These are phyloP conservation scores for Physeter macrocephalus DNA, from an alignment of 2,113 vertebrate species.

Conservation along the genomic window DNA sequence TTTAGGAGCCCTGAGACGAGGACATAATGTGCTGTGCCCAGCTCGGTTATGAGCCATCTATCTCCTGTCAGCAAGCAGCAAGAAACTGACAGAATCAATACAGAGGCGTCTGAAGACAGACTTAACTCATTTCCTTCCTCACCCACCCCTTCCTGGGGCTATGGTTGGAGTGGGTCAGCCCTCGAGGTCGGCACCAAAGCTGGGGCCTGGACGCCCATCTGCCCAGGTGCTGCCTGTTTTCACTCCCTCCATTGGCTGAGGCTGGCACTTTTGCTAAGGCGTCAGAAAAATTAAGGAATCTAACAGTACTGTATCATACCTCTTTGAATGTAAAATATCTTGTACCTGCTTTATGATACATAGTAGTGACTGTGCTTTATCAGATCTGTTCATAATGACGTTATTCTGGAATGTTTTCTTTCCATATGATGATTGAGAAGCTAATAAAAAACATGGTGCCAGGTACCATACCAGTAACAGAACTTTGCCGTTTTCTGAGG, in stretches of 20 bases:
- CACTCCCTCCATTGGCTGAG: not conserved
- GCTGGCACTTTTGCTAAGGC: not conserved
- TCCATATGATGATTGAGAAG: not conserved
- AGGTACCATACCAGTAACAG: not conserved
- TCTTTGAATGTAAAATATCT: not conserved
- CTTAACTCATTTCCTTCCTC: slow-evolving; percentile 82
- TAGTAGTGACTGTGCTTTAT: not conserved
- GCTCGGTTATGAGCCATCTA: slow-evolving; percentile 80
- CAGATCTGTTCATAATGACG: not conserved
- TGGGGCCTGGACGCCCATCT: not conserved
- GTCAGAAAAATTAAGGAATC: not conserved
- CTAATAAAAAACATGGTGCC: not conserved
- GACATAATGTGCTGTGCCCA: slow-evolving; percentile 82
- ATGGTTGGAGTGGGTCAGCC: slow-evolving; percentile 32
- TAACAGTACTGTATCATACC: not conserved
- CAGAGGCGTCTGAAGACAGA: slow-evolving; percentile 81
- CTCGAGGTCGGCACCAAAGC: not conserved
- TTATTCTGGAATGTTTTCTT: not conserved
- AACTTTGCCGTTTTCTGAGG: not conserved
- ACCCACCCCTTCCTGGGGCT: not conserved
- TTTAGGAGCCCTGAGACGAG: slow-evolving; percentile 82
- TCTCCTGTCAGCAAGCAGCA: slow-evolving; percentile 83
- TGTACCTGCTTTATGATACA: not conserved
- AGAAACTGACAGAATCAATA: slow-evolving; percentile 85
- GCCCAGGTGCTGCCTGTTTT: not conserved